Conservation (phyloP, 2,888 invertebrate species). For the Conchocele bisecta region DNA sequence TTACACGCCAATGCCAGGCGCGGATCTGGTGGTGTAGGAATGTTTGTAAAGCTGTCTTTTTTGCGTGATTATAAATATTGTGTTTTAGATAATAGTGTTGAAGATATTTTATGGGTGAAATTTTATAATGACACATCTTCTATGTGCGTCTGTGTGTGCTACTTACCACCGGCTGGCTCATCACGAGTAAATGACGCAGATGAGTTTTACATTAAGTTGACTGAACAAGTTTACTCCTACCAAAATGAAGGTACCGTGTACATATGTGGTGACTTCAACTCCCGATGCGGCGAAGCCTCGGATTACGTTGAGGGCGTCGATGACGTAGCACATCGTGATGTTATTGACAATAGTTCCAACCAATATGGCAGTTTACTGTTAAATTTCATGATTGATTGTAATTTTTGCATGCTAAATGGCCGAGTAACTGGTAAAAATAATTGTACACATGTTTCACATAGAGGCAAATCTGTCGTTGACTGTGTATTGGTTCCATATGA, state of each 20-base stretch:
- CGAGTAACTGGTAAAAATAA: conserved; percentile 6
- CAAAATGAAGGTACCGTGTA: conserved; percentile 17
- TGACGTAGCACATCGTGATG: conserved; percentile 1
- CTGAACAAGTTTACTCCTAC: conserved; percentile 17
- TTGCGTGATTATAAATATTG: conserved; percentile 1
- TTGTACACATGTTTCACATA: neutral
- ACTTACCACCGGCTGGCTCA: neutral
- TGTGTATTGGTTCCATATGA: neutral
- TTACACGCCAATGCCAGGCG: neutral
- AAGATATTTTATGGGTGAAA: conserved; percentile 15
- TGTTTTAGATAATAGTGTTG: neutral
- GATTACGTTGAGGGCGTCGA: conserved; percentile 36
- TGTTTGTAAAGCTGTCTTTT: conserved; percentile 2
- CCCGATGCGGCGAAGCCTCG: conserved; percentile 10
- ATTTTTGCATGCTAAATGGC: conserved; percentile 27
- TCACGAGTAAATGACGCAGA: neutral
- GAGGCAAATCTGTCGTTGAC: neutral
- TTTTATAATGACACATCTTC: neutral
- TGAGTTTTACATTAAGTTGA: neutral
- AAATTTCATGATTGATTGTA: conserved; percentile 14
- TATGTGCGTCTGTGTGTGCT: conserved; percentile 4
- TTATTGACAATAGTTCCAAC: conserved; percentile 20
- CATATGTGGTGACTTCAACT: conserved; percentile 35
- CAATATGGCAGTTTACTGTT: conserved; percentile 25
- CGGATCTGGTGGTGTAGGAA: conserved; percentile 6